A percentile compares a stretch with the other conserved stretches of the same genome.
These are phyloP conservation scores for Eleutherodactylus coqui DNA, from an alignment of 2,797 vertebrate genomes.

Conservation along the genomic window DNA sequence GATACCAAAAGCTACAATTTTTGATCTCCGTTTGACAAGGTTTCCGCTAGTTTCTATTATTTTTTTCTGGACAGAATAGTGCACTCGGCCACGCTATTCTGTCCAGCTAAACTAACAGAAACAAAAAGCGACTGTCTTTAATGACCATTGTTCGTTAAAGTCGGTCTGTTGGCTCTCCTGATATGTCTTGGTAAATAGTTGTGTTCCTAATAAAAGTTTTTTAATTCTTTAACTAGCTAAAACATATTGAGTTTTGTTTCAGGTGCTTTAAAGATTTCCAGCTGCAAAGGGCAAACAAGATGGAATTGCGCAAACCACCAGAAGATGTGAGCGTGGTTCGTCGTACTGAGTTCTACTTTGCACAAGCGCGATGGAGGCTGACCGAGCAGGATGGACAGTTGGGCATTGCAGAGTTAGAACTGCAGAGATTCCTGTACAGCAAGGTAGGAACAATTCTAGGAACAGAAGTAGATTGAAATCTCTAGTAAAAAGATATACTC, in stretches of 20 bases:
- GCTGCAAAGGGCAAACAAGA: slow-evolving; percentile 94
- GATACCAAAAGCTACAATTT: too few species aligned
- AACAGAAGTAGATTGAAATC: not conserved
- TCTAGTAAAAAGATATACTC: not conserved
- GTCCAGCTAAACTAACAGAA: too few species aligned
- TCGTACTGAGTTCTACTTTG: slow-evolving; percentile 96
- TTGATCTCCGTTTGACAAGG: too few species aligned
- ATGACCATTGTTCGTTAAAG: not conserved
- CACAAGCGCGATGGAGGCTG: slow-evolving; percentile 96
- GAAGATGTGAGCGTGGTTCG: slow-evolving; percentile 95
- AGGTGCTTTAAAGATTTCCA: slow-evolving; percentile 99
- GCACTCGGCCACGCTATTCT: too few species aligned
- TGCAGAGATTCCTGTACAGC: slow-evolving; percentile 97
- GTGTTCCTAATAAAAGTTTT: too few species aligned
- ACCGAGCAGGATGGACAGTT: slow-evolving; percentile 98
- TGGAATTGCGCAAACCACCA: slow-evolving; percentile 93
- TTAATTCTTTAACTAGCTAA: too few species aligned
- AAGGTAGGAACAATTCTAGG: slow-evolving; percentile 78
- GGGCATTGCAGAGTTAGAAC: slow-evolving; percentile 95
- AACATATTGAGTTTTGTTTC: not conserved
- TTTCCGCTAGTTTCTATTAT: too few species aligned
- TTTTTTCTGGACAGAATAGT: too few species aligned
- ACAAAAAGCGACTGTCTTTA: not conserved
- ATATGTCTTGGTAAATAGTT: too few species aligned
- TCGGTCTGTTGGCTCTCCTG: too few species aligned